phyloP scores from a whole-genome alignment of 1,140 invertebrate genomes.

The Sitophilus oryzae region DNA sequence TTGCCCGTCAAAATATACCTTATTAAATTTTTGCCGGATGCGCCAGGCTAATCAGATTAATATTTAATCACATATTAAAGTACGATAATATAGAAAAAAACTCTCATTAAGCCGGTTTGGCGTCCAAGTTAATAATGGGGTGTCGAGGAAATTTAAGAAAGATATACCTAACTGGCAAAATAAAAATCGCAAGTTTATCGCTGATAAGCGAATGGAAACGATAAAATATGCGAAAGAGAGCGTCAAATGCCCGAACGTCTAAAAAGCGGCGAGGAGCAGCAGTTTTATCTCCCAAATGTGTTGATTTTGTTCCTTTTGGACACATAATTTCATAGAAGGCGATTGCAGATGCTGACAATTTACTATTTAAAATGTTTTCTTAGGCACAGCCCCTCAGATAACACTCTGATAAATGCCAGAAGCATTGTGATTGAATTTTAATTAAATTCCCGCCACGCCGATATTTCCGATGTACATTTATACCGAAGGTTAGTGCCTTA shows the following conservation, averaged over 20 bases:
- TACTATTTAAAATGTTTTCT: conserved; percentile 44
- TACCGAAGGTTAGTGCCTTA: background rate
- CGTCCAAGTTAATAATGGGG: too few species aligned
- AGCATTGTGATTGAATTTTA: conserved; percentile 45
- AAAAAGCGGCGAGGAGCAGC: conserved; percentile 23
- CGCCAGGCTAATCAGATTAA: background rate
- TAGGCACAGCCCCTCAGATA: conserved; percentile 38
- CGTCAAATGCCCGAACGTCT: conserved; percentile 21
- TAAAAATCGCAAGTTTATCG: conserved; percentile 24
- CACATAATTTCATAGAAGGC: conserved; percentile 40
- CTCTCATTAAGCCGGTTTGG: too few species aligned
- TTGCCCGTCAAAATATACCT: too few species aligned
- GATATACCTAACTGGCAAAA: conserved; percentile 6
- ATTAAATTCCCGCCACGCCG: conserved; percentile 40
- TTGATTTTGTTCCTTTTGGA: conserved; percentile 39
- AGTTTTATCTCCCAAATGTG: conserved; percentile 41
- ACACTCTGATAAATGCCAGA: conserved; percentile 39
- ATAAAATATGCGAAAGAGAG: conserved; percentile 24
- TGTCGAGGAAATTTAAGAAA: background rate
- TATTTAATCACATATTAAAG: too few species aligned
- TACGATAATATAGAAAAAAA: too few species aligned
- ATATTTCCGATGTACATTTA: conserved; percentile 35
- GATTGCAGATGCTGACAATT: conserved; percentile 39
- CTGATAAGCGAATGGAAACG: conserved; percentile 21
- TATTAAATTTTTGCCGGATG: background rate